Base-by-base conservation (phyloP, 2,888 invertebrate species). In the Spodoptera picta region DNA sequence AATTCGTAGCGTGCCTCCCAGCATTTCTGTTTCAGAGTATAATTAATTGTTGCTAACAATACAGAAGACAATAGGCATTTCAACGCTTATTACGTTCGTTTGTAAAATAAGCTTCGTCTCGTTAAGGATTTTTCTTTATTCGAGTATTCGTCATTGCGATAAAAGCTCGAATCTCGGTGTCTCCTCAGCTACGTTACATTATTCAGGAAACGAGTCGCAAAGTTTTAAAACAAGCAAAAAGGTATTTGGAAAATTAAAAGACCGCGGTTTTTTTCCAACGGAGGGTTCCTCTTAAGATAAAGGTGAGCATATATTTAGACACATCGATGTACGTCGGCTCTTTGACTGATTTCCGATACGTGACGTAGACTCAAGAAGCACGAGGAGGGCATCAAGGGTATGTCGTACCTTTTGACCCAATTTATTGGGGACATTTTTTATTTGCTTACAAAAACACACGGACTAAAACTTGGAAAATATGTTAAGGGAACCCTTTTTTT, bases 261-360 rank as follows among this genome's bases (percentile, higher is more conserved):
- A 36, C 47, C 56, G 12, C 56, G 48, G 50, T 57, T 69, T 51
- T 61, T 19, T 58, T 52, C 47, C 31, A n/a, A 36, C 49, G 47
- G 50, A 53, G 23, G 47, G 14, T 44, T 42, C 36, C 45, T 56
- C 55, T 54, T 49, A 46, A 43, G 27, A 69, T 50, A 64, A 53
- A 53, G 59, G 49, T 55, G 44, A 49, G 42, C 58, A 59, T 64
- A 64, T 69, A 69, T 69, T 57, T 53, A 57, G 50, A 46, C 43
- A 75, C 54, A 57, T 57, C 47, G 55, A 9, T 56, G 60, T 74
- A 60, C 45, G 56, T 74, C 52, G 56, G 53, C 75, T 57, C 72
- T 72, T 75, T 75, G 72, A 70, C 70, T 75, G 72, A 72, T 72
- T 72, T 70, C 71, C 72, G 75, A 72, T 72, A 72, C 75, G 71